phyloP scores from a whole-genome alignment of 1,140 invertebrate genomes.

The Papilio polytes region DNA sequence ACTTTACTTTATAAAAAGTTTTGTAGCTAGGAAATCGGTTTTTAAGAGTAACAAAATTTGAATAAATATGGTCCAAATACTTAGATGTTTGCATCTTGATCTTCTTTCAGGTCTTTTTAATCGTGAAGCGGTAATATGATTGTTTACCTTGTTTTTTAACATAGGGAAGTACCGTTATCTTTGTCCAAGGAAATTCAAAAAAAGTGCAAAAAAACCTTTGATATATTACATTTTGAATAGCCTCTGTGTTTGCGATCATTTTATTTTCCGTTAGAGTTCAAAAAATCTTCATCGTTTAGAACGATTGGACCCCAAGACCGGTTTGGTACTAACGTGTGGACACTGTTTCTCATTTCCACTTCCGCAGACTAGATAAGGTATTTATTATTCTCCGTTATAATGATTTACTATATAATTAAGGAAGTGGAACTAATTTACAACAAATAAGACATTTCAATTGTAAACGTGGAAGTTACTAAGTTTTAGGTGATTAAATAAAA shows the following conservation, averaged over 20 bases:
- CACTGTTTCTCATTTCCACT: not conserved
- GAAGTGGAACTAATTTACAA: conserved; percentile 14
- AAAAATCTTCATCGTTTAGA: not conserved
- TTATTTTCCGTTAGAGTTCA: not conserved
- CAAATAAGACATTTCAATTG: not conserved
- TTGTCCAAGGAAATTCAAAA: not conserved
- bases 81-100: not conserved
- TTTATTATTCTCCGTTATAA: not conserved
- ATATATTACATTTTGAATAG: not conserved
- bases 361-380: conserved; percentile 15
- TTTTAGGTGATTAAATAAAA: not conserved
- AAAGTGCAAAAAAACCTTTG: not conserved
- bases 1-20: not conserved
- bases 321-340: not conserved
- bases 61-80: not conserved
- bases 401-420: conserved; percentile 15
- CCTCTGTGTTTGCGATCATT: not conserved
- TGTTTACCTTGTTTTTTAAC: not conserved
- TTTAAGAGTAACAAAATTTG: not conserved
- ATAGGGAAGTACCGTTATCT: not conserved
- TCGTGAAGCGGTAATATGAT: not conserved
- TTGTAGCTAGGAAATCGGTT: not conserved
- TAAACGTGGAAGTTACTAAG: not conserved
- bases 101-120: not conserved
- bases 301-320: not conserved